These are phyloP conservation scores for Scaptomyza flava DNA, from an alignment of 2,888 invertebrate genomes.

Conservation along the genomic window DNA sequence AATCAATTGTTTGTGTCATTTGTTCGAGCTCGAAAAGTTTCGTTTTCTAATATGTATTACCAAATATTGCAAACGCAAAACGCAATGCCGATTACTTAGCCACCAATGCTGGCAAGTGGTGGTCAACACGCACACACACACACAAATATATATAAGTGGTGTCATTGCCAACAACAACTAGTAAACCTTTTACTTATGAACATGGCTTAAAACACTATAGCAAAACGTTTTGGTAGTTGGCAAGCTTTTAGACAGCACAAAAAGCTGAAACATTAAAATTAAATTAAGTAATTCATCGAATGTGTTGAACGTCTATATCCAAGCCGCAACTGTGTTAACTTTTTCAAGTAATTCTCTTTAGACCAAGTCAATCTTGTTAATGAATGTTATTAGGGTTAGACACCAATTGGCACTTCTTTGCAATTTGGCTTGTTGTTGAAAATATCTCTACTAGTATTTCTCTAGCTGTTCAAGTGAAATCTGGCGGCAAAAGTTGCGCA, in stretches of 20 bases:
- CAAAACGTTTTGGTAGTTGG: neutral
- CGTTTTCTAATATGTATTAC: slow-evolving; percentile 54
- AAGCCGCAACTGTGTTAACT: neutral
- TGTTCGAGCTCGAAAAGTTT: slow-evolving; percentile 33
- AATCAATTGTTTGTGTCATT: slow-evolving; percentile 39
- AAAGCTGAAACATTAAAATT: neutral
- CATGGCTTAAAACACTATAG: neutral
- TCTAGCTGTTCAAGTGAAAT: slow-evolving; percentile 29
- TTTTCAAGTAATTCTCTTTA: neutral
- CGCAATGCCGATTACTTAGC: neutral
- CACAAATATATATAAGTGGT: slow-evolving; percentile 1
- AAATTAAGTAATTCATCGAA: no score
- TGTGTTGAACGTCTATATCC: no score
- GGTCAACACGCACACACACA: slow-evolving; percentile 2
- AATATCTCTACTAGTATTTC: neutral
- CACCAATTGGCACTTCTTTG: neutral
- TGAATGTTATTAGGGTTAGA: neutral
- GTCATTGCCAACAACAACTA: slow-evolving; percentile 10
- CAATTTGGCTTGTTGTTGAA: neutral
- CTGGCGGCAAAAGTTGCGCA: slow-evolving; percentile 41
- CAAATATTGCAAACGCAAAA: slow-evolving; percentile 36
- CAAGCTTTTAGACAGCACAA: neutral
- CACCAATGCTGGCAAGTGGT: neutral
- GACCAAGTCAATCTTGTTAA: neutral
- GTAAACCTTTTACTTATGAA: neutral